phyloP scores from a whole-genome alignment of 2,888 invertebrate genomes.

The Agriotes lineatus region DNA sequence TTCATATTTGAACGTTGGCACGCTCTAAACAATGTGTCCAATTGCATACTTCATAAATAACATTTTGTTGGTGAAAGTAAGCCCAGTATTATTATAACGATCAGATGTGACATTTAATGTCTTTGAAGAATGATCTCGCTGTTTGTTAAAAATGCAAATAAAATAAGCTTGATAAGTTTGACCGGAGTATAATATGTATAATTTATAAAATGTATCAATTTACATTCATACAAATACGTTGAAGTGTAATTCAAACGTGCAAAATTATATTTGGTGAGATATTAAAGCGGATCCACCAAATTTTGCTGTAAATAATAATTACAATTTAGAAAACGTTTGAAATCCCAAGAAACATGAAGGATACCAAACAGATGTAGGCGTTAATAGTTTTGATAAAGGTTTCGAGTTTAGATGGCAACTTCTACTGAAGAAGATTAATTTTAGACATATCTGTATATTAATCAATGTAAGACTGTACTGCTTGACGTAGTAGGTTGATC shows the following conservation, averaged over 20 bases:
- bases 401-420: slow-evolving; percentile 20
- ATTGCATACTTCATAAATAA: no score
- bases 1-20: no score
- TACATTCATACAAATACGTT: no score
- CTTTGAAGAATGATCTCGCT: slow-evolving; percentile 14
- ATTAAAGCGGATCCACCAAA: slow-evolving; percentile 13
- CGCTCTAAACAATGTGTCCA: no score
- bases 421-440: slow-evolving; percentile 31
- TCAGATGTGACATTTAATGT: background rate
- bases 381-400: slow-evolving; percentile 34
- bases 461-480: slow-evolving; percentile 50
- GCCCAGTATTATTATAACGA: slow-evolving; percentile 10
- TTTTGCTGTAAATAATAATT: slow-evolving; percentile 19
- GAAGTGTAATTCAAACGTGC: no score
- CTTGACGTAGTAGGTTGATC: slow-evolving; percentile 42
- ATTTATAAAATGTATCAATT: background rate
- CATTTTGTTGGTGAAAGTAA: no score
- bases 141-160: slow-evolving; percentile 1
- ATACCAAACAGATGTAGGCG: slow-evolving; percentile 17
- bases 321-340: no score
- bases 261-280: slow-evolving; percentile 7
- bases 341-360: no score
- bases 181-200: background rate
- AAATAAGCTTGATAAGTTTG: background rate
- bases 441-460: slow-evolving; percentile 51